Evolutionary conservation across 2,888 invertebrate species (phyloP).

Genomic region (Oligia fasciuncula): DNA sequence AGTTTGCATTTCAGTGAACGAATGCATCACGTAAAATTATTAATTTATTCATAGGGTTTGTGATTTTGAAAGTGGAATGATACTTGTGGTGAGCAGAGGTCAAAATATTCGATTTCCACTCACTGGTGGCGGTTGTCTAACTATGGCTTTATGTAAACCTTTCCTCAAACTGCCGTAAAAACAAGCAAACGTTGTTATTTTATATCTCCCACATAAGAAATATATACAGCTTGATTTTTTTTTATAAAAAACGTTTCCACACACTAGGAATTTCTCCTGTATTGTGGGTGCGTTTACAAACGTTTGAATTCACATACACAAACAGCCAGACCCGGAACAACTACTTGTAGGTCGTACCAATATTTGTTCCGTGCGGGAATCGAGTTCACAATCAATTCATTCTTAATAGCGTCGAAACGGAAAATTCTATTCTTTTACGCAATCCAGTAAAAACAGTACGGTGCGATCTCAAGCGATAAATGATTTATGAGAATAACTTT

Average conservation of each 20-base stretch:
- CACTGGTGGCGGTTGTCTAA: too few relatives aligned
- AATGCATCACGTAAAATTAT: background rate
- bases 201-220: background rate
- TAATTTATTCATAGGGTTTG: background rate
- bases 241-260: too few relatives aligned
- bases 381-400: conserved; percentile 7
- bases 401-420: background rate
- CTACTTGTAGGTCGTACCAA: too few relatives aligned
- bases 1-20: conserved; percentile 11
- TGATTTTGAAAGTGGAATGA: background rate
- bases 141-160: background rate
- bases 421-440: conserved; percentile 5
- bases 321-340: too few relatives aligned
- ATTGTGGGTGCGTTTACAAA: too few relatives aligned
- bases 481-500: background rate
- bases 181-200: background rate
- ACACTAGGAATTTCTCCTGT: too few relatives aligned
- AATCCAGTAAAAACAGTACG: conserved; percentile 38
- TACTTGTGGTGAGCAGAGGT: background rate
- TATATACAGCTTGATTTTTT: background rate
- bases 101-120: background rate
- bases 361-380: too few relatives aligned
- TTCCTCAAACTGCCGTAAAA: background rate
- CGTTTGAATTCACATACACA: too few relatives aligned
- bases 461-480: conserved; percentile 22